Conservation (phyloP, 2,113 vertebrate species). For the Phrynosoma platyrhinos region DNA sequence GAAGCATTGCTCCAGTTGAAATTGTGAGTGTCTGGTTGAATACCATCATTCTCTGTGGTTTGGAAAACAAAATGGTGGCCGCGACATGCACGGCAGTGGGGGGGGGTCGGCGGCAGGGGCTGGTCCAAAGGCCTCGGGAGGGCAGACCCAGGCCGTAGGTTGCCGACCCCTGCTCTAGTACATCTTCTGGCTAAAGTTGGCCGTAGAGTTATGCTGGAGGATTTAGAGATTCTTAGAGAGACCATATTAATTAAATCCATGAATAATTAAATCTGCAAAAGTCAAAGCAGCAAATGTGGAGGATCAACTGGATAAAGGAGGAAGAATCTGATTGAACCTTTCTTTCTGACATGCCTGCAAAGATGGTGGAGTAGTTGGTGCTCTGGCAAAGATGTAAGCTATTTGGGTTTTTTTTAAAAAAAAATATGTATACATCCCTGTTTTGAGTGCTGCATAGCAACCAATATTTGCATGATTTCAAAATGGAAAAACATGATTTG, state of each 20-base stretch:
- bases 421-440: not conserved
- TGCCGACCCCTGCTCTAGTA: too few relatives aligned
- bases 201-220: too few relatives aligned
- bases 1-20: slow-evolving; percentile 95
- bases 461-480: not conserved
- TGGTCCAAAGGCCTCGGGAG: too few relatives aligned
- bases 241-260: too few relatives aligned
- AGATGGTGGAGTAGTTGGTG: not conserved
- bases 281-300: not conserved
- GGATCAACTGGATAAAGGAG: not conserved
- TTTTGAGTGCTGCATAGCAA: not conserved
- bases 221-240: too few relatives aligned
- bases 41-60: not conserved
- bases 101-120: too few relatives aligned
- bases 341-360: not conserved
- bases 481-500: not conserved
- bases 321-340: not conserved
- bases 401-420: not conserved
- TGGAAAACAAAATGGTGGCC: not conserved
- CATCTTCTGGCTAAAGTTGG: too few relatives aligned
- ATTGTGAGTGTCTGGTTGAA: slow-evolving; percentile 84
- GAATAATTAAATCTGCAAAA: not conserved
- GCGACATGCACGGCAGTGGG: too few relatives aligned
- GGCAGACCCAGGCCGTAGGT: too few relatives aligned
- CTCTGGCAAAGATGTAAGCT: not conserved